Conservation (phyloP, 2,888 invertebrate genomes). For the Heliconius ismenius region DNA sequence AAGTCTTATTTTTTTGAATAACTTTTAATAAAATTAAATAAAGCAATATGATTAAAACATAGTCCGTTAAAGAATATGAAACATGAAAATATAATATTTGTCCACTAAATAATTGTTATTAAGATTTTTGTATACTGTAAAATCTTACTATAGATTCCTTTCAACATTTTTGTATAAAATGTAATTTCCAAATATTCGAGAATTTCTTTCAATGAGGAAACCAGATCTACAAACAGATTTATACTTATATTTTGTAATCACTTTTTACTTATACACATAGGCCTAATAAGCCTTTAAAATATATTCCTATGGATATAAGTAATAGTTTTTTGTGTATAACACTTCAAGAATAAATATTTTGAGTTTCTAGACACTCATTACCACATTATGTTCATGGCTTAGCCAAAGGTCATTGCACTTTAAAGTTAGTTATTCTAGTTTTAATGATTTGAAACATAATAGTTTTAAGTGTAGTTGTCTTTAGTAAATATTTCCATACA, state of each 20-base stretch:
- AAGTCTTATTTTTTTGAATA: slow-evolving; percentile 59
- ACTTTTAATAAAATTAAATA: slow-evolving; percentile 64
- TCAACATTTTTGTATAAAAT: slow-evolving; percentile 23
- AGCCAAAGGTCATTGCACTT: slow-evolving; percentile 78
- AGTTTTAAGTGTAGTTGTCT: slow-evolving; percentile 55
- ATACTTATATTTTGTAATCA: slow-evolving; percentile 12
- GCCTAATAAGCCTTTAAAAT: slow-evolving; percentile 40
- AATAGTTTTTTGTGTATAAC: slow-evolving; percentile 71
- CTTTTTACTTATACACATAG: slow-evolving; percentile 12
- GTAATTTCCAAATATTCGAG: slow-evolving; percentile 16
- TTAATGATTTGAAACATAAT: slow-evolving; percentile 55
- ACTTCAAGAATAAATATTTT: slow-evolving; percentile 68
- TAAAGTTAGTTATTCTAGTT: slow-evolving; percentile 58
- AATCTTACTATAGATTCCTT: slow-evolving; percentile 17
- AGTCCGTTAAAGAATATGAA: slow-evolving; percentile 36
- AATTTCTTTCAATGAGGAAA: slow-evolving; percentile 23
- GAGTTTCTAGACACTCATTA: slow-evolving; percentile 60
- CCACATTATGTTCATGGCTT: slow-evolving; percentile 72
- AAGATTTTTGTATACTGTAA: slow-evolving; percentile 22
- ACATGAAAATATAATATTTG: slow-evolving; percentile 37
- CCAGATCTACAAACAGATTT: slow-evolving; percentile 20
- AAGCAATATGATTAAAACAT: slow-evolving; percentile 56
- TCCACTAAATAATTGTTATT: slow-evolving; percentile 30
- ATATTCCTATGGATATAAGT: slow-evolving; percentile 52
- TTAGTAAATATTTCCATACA: slow-evolving; percentile 59